phyloP scores from a whole-genome alignment of 1,140 invertebrate genomes.

The Papilio xuthus region DNA sequence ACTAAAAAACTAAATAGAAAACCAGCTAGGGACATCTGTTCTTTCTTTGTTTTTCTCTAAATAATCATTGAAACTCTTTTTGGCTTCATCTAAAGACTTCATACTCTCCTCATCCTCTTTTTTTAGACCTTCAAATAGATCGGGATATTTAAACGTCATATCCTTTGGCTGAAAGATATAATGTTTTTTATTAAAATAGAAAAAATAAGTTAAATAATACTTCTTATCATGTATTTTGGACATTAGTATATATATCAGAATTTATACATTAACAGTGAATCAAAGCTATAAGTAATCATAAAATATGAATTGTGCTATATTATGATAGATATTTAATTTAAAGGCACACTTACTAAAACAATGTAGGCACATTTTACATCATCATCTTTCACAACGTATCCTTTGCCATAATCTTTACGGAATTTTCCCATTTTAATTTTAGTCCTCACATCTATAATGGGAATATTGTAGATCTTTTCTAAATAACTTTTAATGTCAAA shows the following conservation, averaged over 20 bases:
- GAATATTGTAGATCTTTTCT: slow-evolving; percentile 96
- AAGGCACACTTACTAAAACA: slow-evolving; percentile 85
- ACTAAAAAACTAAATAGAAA: slow-evolving; percentile 66
- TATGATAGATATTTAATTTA: not conserved
- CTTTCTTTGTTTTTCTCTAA: slow-evolving; percentile 79
- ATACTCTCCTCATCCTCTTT: slow-evolving; percentile 70
- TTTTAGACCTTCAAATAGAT: slow-evolving; percentile 76
- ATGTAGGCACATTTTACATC: slow-evolving; percentile 92
- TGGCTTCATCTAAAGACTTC: slow-evolving; percentile 76
- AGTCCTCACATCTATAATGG: slow-evolving; percentile 87
- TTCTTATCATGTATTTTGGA: not conserved
- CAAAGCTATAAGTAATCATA: too few species aligned
- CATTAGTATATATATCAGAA: too few species aligned
- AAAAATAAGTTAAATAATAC: not conserved
- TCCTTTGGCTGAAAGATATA: slow-evolving; percentile 79
- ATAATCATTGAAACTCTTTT: slow-evolving; percentile 76
- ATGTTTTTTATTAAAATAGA: not conserved
- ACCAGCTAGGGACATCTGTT: slow-evolving; percentile 83
- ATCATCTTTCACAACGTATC: slow-evolving; percentile 90
- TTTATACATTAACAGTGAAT: too few species aligned
- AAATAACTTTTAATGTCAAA: slow-evolving; percentile 95
- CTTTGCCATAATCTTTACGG: slow-evolving; percentile 76
- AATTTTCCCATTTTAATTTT: slow-evolving; percentile 86
- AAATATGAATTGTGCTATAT: not conserved
- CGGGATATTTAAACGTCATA: slow-evolving; percentile 82